These are phyloP conservation scores for Blomia tropicalis DNA, from an alignment of 2,888 invertebrate genomes.

Conservation along the genomic window DNA sequence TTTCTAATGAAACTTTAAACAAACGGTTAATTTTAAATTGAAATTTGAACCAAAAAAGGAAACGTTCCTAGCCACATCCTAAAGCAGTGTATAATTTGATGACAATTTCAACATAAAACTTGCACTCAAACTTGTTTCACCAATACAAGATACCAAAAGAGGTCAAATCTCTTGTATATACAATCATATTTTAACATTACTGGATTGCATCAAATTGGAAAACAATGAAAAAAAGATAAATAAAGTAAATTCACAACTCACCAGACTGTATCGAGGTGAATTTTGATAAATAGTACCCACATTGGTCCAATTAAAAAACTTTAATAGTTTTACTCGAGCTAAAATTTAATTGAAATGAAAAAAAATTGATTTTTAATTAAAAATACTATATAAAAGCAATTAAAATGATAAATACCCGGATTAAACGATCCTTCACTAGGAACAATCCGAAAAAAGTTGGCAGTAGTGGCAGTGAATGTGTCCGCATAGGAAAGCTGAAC, in stretches of 20 bases:
- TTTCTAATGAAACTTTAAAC: not conserved
- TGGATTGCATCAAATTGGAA: conserved; percentile 8
- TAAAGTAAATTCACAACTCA: conserved; percentile 37
- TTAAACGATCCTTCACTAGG: conserved; percentile 94
- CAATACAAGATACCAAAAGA: too few species aligned
- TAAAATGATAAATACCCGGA: conserved; percentile 36
- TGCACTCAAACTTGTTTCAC: too few species aligned
- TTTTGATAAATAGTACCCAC: conserved; percentile 95
- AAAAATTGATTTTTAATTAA: not conserved
- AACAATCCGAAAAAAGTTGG: conserved; percentile 89
- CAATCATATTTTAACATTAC: too few species aligned
- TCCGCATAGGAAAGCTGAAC: conserved; percentile 78
- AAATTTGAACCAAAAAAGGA: conserved; percentile 24
- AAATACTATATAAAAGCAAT: not conserved
- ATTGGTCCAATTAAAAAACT: conserved; percentile 88
- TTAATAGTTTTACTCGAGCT: conserved; percentile 67
- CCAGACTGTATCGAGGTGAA: conserved; percentile 77
- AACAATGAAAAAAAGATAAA: conserved; percentile 1
- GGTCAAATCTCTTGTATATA: too few species aligned
- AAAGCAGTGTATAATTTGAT: not conserved
- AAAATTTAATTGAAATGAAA: not conserved
- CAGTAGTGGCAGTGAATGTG: conserved; percentile 92
- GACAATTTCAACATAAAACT: too few species aligned
- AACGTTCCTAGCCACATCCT: not conserved
- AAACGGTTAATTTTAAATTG: not conserved